Evolutionary conservation across 1,140 invertebrate genomes (phyloP).

Genomic region (Ephestia elutella): DNA sequence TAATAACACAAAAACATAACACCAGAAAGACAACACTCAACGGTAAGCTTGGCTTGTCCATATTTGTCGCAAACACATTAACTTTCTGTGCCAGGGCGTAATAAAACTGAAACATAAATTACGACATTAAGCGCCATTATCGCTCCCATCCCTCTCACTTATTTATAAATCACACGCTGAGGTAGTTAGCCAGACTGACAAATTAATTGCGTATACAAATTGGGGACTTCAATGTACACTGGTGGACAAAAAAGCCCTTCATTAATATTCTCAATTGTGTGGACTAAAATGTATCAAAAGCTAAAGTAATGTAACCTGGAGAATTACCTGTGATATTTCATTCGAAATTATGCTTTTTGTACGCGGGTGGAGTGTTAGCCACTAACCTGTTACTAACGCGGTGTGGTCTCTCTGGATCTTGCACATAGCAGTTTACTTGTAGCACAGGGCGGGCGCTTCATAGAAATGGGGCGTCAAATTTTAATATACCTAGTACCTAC

Average conservation of each 20-base stretch:
- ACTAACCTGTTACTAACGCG: background rate
- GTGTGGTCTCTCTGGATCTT: background rate
- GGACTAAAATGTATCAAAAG: background rate
- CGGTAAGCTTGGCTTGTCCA: too few species aligned
- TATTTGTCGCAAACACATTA: background rate
- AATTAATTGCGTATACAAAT: constrained; percentile 2
- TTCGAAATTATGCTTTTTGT: constrained; percentile 1
- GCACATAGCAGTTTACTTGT: background rate
- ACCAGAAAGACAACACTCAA: too few species aligned
- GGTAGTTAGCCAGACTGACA: background rate
- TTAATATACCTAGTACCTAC: too few species aligned
- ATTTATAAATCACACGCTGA: background rate
- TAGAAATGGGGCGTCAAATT: too few species aligned
- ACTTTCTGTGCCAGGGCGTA: background rate
- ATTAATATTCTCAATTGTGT: constrained; percentile 1
- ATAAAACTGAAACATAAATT: background rate
- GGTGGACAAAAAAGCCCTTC: background rate
- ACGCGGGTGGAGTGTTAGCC: background rate
- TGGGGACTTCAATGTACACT: background rate
- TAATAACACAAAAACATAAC: too few species aligned
- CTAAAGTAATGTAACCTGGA: background rate
- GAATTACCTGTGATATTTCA: constrained; percentile 3
- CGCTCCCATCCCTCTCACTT: constrained; percentile 3
- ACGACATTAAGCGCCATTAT: background rate
- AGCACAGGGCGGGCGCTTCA: too few species aligned